Percentiles rank a stretch among this genome's conserved stretches.
Evolutionary conservation across 2,797 vertebrate species (phyloP).

Genomic region (Somateria mollissima): DNA sequence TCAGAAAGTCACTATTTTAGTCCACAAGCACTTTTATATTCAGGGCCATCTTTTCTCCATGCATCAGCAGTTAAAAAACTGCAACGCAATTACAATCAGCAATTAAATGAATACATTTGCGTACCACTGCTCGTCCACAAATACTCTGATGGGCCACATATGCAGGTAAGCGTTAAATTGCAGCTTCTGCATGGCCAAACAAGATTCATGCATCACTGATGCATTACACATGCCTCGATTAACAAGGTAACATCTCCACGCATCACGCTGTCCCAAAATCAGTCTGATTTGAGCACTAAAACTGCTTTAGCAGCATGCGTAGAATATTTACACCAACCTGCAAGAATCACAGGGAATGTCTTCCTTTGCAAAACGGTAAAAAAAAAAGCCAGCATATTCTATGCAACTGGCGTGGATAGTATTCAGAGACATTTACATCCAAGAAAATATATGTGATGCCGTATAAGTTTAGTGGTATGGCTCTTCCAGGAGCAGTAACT

Average conservation of each 20-base stretch:
- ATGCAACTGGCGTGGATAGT: neutral
- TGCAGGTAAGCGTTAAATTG: neutral
- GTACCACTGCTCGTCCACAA: neutral
- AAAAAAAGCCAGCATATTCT: neutral
- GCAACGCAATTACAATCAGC: neutral
- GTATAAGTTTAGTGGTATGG: neutral
- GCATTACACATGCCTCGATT: neutral
- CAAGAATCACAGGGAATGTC: neutral
- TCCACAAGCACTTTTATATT: neutral
- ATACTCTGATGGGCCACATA: no score
- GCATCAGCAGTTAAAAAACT: neutral
- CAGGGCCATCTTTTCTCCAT: neutral
- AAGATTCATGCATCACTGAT: neutral
- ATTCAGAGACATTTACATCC: neutral
- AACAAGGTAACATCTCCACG: neutral
- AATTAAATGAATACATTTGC: neutral
- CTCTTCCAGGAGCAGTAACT: neutral
- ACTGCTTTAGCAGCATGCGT: neutral
- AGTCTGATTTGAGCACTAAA: neutral
- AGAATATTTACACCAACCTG: neutral
- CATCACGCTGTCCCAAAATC: neutral
- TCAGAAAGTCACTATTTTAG: slow-evolving; percentile 49
- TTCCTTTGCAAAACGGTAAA: neutral
- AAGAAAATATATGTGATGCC: neutral
- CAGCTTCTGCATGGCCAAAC: neutral